These are phyloP conservation scores for Sebastes schlegelii DNA, from an alignment of 2,113 vertebrate genomes.

Conservation along the genomic window DNA sequence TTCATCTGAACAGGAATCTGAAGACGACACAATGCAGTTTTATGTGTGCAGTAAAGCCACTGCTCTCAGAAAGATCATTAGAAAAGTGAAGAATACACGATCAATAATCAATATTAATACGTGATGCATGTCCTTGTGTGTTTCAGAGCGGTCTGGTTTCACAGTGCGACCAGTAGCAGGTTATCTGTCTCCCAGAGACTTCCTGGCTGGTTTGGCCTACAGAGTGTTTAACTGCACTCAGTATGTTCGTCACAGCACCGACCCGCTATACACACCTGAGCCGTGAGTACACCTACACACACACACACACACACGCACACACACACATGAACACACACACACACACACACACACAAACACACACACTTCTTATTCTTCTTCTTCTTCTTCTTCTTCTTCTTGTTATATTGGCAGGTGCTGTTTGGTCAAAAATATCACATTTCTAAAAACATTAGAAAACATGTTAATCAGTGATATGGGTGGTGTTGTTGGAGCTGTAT, in stretches of 20 bases:
- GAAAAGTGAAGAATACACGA: not conserved
- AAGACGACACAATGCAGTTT: not conserved
- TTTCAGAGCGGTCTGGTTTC: constrained; percentile 95
- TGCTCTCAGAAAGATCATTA: not conserved
- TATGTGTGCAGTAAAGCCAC: not conserved
- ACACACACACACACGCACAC: not conserved
- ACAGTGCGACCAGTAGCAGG: constrained; percentile 96
- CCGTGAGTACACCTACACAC: constrained; percentile 88
- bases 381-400: too few relatives aligned
- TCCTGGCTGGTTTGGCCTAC: constrained; percentile 95
- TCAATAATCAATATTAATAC: not conserved
- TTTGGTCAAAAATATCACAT: too few relatives aligned
- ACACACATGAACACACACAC: not conserved
- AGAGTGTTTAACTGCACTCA: constrained; percentile 98
- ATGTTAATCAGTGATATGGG: too few relatives aligned
- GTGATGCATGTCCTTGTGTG: not conserved
- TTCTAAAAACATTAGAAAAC: too few relatives aligned
- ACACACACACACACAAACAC: too few relatives aligned
- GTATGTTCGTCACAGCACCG: constrained; percentile 95
- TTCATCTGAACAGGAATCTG: not conserved
- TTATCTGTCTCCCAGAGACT: constrained; percentile 96
- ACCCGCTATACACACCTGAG: constrained; percentile 98
- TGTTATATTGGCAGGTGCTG: too few relatives aligned
- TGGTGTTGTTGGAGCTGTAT: too few relatives aligned
- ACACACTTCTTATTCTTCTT: too few relatives aligned